phyloP scores from a whole-genome alignment of 2,888 invertebrate species.

The Galeruca laticollis region DNA sequence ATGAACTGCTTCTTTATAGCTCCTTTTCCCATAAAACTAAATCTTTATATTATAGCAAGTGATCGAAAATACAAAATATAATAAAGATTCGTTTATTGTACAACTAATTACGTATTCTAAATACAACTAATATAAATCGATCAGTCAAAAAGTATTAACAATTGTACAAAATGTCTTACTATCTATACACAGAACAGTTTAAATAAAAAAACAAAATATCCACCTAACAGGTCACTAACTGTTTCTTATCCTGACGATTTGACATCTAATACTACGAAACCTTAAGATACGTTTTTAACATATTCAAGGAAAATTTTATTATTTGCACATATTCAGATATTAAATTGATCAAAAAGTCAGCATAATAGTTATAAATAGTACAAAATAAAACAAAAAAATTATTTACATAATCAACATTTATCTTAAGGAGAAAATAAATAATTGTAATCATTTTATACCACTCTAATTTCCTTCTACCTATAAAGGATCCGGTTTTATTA shows the following conservation, averaged over 20 bases:
- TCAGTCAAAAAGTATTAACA: slow-evolving; percentile 47
- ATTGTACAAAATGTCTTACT: slow-evolving; percentile 47
- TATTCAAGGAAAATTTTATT: background rate
- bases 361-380: slow-evolving; percentile 12
- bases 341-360: slow-evolving; percentile 6
- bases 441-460: slow-evolving; percentile 28
- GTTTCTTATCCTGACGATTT: slow-evolving; percentile 1
- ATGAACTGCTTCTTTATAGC: no score
- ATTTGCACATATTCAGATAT: background rate
- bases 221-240: slow-evolving; percentile 28
- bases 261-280: background rate
- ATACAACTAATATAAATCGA: slow-evolving; percentile 45
- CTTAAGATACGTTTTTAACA: background rate
- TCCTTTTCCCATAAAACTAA: no score
- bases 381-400: slow-evolving; percentile 29
- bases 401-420: slow-evolving; percentile 38
- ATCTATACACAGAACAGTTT: slow-evolving; percentile 38
- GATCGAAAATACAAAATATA: background rate
- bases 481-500: slow-evolving; percentile 59
- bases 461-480: slow-evolving; percentile 54
- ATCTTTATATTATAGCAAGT: background rate
- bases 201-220: slow-evolving; percentile 37
- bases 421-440: slow-evolving; percentile 38
- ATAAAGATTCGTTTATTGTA: slow-evolving; percentile 31
- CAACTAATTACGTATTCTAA: slow-evolving; percentile 37